Evolutionary conservation across 2,797 vertebrate genomes (phyloP), one percentile per base, ranked within the genome.

Genomic region (Acipenser ruthenus): DNA sequence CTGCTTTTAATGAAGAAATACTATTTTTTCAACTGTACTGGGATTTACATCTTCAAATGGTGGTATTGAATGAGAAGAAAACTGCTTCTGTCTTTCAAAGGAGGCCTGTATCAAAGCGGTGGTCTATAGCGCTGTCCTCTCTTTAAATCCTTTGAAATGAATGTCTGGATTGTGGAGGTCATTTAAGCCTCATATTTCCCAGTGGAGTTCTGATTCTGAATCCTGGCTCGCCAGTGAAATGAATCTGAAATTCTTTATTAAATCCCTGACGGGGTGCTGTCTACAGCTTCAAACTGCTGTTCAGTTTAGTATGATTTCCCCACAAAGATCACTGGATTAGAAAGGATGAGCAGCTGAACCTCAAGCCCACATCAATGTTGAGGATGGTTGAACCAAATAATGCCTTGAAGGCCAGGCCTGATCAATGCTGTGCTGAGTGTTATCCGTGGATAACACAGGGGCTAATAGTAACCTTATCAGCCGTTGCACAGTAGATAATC

Each of bases 181-280:
- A 58, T n/a, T 11, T 58, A 58, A 58, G 55, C 12, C 55, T n/a
- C 55, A 58, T n/a, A 58, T 58, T 58, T 58, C 55, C 55, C 55
- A 58, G 55, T 11, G 55, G 11, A 58, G 55, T 13, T n/a, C 8
- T n/a, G 11, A 13, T 58, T 13, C 15, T 58, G 15, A 58, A 13
- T 11, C 55, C 55, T 11, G 55, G 55, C 55, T 58, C 12, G 15
- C 55, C 55, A 58, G 55, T n/a, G 12, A 58, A 58, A 58, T 58
- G 6, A 58, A 58, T 58, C 10, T 58, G 55, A 58, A n/a, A 58
- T 58, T 13, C 15, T 58, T 13, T 58, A 13, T 13, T 58, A 58
- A 58, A 58, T 58, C 55, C 55, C 55, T 13, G 55, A 7, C 15
- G 55, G 15, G 55, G 15, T 58, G 55, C 15, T 58, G 12, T n/a